A percentile compares a stretch with the other conserved stretches of the same genome.
These are phyloP conservation scores for Saturnia japonica DNA, from an alignment of 2,888 invertebrate species.

Conservation along the genomic window DNA sequence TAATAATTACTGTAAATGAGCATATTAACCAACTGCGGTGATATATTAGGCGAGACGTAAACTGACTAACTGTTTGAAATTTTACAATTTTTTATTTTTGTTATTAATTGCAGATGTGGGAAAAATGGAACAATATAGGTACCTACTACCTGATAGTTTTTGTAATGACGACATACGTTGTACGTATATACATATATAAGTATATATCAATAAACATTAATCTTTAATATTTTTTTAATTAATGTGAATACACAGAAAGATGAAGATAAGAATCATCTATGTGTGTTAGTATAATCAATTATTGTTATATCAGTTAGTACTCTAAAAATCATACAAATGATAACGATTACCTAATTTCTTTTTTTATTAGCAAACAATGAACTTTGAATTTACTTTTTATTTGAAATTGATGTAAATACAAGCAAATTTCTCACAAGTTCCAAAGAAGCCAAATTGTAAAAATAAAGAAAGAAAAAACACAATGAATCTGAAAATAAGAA, in stretches of 20 bases:
- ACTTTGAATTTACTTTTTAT: too few species aligned
- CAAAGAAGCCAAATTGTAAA: too few species aligned
- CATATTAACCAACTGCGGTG: constrained; percentile 13
- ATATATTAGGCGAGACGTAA: constrained; percentile 31
- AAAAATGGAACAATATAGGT: constrained; percentile 43
- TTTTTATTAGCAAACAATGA: too few species aligned
- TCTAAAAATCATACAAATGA: not conserved
- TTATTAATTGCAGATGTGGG: constrained; percentile 36
- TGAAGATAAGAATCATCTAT: not conserved
- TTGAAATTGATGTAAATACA: too few species aligned
- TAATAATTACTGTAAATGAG: constrained; percentile 10
- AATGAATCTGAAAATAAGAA: too few species aligned
- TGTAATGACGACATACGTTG: too few species aligned
- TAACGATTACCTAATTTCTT: too few species aligned
- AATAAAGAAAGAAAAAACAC: too few species aligned
- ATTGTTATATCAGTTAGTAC: not conserved
- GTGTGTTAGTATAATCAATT: not conserved
- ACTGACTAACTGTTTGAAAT: constrained; percentile 27
- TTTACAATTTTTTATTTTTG: constrained; percentile 16
- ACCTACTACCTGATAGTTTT: constrained; percentile 35
- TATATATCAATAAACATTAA: constrained; percentile 23
- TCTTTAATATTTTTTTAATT: not conserved
- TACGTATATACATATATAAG: constrained; percentile 26
- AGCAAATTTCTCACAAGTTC: too few species aligned
- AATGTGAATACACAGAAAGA: not conserved